A percentile compares a stretch with the other conserved stretches of the same genome.
These are phyloP conservation scores for Sesia apiformis DNA, from an alignment of 2,888 invertebrate species.

Conservation along the genomic window DNA sequence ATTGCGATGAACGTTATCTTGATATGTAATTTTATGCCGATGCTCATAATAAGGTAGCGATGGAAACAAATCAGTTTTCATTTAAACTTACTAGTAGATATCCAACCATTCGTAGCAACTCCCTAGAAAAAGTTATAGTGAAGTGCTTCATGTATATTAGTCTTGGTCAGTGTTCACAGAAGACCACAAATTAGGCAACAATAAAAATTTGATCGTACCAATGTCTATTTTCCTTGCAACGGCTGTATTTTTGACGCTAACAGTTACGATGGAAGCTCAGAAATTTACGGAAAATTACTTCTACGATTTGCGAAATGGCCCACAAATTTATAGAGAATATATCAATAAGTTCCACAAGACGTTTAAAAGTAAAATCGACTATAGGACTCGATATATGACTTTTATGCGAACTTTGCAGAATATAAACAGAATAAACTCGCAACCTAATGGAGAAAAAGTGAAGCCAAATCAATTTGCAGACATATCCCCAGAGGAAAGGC, in stretches of 20 bases:
- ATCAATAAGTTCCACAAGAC: slow-evolving; percentile 23
- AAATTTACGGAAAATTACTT: too few relatives aligned
- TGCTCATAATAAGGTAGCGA: not conserved
- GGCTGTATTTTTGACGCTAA: too few relatives aligned
- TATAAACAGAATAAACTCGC: slow-evolving; percentile 34
- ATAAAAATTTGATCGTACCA: too few relatives aligned
- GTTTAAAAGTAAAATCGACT: slow-evolving; percentile 25
- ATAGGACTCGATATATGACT: slow-evolving; percentile 25
- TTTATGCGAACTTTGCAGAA: slow-evolving; percentile 34
- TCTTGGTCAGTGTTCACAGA: too few relatives aligned
- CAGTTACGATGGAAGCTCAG: too few relatives aligned
- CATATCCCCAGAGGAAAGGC: slow-evolving; percentile 10
- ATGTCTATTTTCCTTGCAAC: too few relatives aligned
- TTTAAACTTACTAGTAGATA: not conserved
- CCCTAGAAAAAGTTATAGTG: too few relatives aligned
- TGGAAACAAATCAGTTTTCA: not conserved
- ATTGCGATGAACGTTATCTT: not conserved
- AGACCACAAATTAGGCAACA: too few relatives aligned
- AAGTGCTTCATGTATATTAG: too few relatives aligned
- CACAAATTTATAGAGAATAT: slow-evolving; percentile 11
- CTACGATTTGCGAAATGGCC: slow-evolving; percentile 15
- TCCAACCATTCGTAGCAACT: too few relatives aligned
- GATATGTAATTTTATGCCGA: not conserved
- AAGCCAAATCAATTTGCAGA: slow-evolving; percentile 37
- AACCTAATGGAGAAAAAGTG: slow-evolving; percentile 22